phyloP scores from a whole-genome alignment of 2,797 vertebrate species.

The Falco peregrinus region DNA sequence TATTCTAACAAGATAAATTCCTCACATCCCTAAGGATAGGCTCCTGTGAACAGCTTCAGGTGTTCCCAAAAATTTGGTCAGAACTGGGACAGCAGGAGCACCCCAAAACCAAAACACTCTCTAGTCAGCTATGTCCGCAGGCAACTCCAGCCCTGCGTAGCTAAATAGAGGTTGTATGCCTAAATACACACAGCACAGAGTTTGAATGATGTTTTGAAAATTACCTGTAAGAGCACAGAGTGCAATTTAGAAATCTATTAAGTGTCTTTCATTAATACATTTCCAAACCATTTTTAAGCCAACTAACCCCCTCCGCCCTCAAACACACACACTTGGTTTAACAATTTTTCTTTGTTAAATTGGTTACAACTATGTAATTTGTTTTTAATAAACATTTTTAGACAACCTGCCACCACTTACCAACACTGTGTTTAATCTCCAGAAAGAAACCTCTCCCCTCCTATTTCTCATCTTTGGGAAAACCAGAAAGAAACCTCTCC shows the following conservation, averaged over 20 bases:
- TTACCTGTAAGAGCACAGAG: not conserved
- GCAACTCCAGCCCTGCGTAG: not conserved
- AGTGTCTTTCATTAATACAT: not conserved
- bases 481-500: not conserved
- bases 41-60: not conserved
- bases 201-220: not conserved
- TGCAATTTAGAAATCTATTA: not conserved
- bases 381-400: not conserved
- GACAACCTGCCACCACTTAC: not conserved
- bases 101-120: not conserved
- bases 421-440: not conserved
- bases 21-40: not conserved
- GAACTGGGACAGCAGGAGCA: not conserved
- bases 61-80: not conserved
- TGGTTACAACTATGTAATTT: not conserved
- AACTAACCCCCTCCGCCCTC: not conserved
- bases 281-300: not conserved
- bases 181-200: not conserved
- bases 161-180: not conserved
- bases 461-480: not conserved
- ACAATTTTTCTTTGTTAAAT: not conserved
- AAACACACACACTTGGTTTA: not conserved
- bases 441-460: not conserved
- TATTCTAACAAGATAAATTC: not conserved
- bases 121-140: not conserved